Conservation (phyloP, 2,797 vertebrate genomes). For the Cryptoprocta ferox region DNA sequence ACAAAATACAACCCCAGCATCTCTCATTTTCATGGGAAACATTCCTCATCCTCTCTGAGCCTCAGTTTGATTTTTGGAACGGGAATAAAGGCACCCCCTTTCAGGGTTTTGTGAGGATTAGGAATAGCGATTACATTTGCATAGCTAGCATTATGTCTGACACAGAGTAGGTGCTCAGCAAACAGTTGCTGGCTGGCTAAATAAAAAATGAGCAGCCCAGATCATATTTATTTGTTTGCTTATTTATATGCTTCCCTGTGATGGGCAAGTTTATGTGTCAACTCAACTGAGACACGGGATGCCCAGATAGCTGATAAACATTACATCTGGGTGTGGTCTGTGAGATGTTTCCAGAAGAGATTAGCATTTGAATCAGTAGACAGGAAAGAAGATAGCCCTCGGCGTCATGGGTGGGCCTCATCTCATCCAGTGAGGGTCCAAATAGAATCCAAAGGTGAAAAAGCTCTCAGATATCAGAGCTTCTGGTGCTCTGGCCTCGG, state of each 20-base stretch:
- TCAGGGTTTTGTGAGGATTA: background rate
- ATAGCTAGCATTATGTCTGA: background rate
- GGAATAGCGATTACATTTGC: background rate
- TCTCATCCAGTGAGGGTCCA: background rate
- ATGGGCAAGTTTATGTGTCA: background rate
- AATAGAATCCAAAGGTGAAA: background rate
- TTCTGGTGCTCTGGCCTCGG: background rate
- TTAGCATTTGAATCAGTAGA: background rate
- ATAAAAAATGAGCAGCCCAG: background rate
- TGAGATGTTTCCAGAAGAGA: background rate
- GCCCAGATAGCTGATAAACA: background rate
- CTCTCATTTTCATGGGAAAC: background rate
- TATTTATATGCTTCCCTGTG: background rate
- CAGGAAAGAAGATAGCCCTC: background rate
- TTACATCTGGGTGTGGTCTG: background rate
- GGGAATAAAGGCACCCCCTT: background rate
- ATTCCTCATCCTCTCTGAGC: background rate
- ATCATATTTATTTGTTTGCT: background rate
- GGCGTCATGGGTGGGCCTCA: fast-evolving
- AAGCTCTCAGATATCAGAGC: background rate
- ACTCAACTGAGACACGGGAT: background rate
- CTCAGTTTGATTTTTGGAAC: background rate
- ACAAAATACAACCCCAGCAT: background rate
- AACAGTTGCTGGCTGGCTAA: background rate
- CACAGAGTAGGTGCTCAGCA: background rate